Base-by-base conservation (phyloP, 2,888 invertebrate genomes). In the Anthoptus insignis region DNA sequence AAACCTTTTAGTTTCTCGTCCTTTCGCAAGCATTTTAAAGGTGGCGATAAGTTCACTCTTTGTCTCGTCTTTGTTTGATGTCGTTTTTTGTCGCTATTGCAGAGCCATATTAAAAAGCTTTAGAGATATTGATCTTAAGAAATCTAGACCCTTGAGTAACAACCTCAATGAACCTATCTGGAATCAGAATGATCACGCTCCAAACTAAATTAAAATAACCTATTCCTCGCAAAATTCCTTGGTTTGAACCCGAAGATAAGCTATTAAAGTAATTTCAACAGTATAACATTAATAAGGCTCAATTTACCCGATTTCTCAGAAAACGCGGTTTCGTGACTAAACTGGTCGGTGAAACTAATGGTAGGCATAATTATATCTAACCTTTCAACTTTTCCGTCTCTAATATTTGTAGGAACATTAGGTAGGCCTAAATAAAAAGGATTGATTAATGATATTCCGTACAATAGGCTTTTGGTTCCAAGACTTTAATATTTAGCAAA, bases 311-410 rank as follows among this genome's bases (percentile, higher is more conserved):
- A 21, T 21, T 45, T 57, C 29, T 45, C n/a, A 6, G 42, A 57
- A 57, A 13, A 19, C 37, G 57, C 9, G 42, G 57, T 57, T 56
- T 57, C 57, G 57, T 57, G 57, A 57, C 57, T 57, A 19, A 57
- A 9, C 42, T 56, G 11, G 49, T 29, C 27, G 29, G 42, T 57
- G 42, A 57, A 47, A 57, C 29, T 57, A 57, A 57, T 57, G 57
- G 29, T 47, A 45, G 45, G 14, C 16, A 32, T 47, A 57, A 57
- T 57, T 57, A 57, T 57, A 32, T 57, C 32, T 57, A 45, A 57
- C 45, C 57, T 57, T 57, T 57, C 57, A n/a, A 56, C 39, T 39
- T 54, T 39, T 14, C 14, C 27, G n/a, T 42, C 42, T 52, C 29
- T 42, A 42, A 27, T 56, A 39, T 42, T 56, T 27, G 27, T n/a